Base-by-base conservation (phyloP, 2,113 vertebrate genomes). In the Brienomyrus brachyistius region DNA sequence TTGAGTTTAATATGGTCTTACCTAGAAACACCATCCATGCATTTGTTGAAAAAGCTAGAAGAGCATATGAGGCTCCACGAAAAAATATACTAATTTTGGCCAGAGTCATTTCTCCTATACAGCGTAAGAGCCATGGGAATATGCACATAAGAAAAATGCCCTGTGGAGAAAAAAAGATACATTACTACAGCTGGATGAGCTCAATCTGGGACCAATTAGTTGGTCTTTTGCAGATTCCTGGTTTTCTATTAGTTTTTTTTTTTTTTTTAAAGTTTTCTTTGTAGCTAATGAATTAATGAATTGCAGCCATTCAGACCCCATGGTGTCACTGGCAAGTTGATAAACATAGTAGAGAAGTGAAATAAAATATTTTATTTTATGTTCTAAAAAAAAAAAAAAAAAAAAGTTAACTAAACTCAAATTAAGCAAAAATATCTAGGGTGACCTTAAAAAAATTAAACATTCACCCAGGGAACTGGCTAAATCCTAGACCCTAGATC, bases 21-120 rank as follows among this genome's bases (percentile, higher is more conserved):
- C 94, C 92, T 5, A 93, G 88, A 54, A 90, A 94, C 40, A 94
- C 93, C 94, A 93, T 94, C 92, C 91, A 93, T n/a, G 91, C 93
- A 86, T 93, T 94, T 50, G 88, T 93, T 40, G 94, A 94, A 89
- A 94, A 91, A 8, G 94, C 93, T 89, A 94, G 23, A 8, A 92
- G 88, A 51, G 92, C 19, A 11, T 89, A 92, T 4, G 92, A 91
- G 2, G 90, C 92, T 3, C 83, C 80, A 87, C 89, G 92, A 48
- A 91, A 90, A 52, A 92, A 66, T 43, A 59, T 35, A 19, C 93
- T 90, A 56, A 93, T 50, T 90, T 93, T 94, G 17, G 93, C 94
- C 88, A 93, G 70, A 40, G 92, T 93, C 90, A 92, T 92, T 70
- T 93, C 92, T 62, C 91, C 92, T 3, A 92, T 35, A 52, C 87